These are phyloP conservation scores for Thereva unica DNA, from an alignment of 2,888 invertebrate species.

Conservation along the genomic window DNA sequence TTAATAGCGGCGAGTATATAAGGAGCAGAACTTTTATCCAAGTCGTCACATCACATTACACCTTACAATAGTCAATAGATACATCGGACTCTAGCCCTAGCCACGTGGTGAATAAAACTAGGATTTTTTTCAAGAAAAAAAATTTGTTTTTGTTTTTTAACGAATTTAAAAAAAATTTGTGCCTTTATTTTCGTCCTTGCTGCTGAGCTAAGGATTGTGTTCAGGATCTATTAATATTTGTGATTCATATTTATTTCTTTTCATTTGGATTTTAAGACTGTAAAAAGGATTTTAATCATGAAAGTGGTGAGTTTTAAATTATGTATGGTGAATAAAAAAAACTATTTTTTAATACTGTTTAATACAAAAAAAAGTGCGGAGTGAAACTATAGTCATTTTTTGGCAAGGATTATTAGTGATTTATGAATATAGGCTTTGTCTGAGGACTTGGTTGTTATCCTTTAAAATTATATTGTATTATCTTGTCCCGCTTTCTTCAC, in stretches of 20 bases:
- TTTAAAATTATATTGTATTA: no score
- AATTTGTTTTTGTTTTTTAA: background rate
- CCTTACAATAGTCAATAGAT: constrained; percentile 30
- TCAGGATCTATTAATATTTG: background rate
- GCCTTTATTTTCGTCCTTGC: constrained; percentile 3
- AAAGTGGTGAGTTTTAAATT: constrained; percentile 33
- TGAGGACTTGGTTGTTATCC: no score
- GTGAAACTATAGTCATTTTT: no score
- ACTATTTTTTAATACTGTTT: no score
- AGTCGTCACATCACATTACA: constrained; percentile 34
- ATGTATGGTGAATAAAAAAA: no score
- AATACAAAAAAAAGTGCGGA: no score
- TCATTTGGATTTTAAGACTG: background rate
- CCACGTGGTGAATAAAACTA: no score
- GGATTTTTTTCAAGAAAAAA: no score
- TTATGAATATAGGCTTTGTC: no score
- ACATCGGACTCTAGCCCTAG: background rate
- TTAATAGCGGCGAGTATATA: constrained; percentile 35
- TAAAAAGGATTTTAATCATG: constrained; percentile 33
- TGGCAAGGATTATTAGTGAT: no score
- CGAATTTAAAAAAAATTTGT: background rate
- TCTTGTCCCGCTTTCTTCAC: no score
- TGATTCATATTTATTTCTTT: background rate
- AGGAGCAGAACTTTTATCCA: constrained; percentile 36
- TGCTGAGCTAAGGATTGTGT: background rate